phyloP scores from a whole-genome alignment of 2,113 vertebrate species.

The Sapajus apella region DNA sequence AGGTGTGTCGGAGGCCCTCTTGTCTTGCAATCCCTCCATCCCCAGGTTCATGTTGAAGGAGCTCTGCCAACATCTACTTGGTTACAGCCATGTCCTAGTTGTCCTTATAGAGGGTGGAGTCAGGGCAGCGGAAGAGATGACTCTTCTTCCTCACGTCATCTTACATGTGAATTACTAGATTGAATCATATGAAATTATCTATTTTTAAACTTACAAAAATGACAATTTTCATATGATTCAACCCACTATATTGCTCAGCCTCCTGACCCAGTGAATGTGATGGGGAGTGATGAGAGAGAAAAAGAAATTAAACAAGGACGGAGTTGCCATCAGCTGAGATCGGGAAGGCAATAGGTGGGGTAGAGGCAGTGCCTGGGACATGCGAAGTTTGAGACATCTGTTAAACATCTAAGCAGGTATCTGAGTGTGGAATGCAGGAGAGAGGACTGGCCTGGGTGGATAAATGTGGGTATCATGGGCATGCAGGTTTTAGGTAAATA shows the following conservation, averaged over 20 bases:
- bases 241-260: background rate
- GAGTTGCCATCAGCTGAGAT: background rate
- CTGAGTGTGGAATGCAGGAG: background rate
- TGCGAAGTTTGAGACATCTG: background rate
- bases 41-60: background rate
- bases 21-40: background rate
- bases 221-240: slow-evolving; percentile 18
- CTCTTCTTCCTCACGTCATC: background rate
- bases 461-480: too few species aligned
- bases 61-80: background rate
- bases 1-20: background rate
- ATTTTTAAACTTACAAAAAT: background rate
- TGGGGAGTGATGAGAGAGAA: background rate
- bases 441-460: background rate
- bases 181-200: background rate
- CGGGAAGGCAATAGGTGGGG: rapidly evolving
- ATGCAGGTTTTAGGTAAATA: background rate
- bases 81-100: background rate
- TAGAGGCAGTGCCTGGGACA: background rate
- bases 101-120: background rate
- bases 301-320: background rate
- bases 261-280: background rate
- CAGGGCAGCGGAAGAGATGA: background rate
- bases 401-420: background rate
- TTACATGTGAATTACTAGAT: background rate